Evolutionary conservation across 2,113 vertebrate species (phyloP).

Genomic region (Gnathonemus echidnorhynchus): DNA sequence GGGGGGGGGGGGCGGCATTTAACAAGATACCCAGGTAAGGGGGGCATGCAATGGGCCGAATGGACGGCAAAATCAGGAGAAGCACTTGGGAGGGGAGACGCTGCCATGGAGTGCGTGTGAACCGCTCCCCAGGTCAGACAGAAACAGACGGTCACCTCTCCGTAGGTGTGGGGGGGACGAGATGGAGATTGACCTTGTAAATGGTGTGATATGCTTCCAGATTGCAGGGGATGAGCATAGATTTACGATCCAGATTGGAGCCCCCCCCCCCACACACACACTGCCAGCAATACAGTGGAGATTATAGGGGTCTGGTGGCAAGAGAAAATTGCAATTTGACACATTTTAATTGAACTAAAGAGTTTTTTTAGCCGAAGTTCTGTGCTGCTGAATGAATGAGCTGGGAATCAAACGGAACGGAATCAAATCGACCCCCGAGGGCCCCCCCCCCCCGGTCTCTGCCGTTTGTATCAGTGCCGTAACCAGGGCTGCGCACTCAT

Average conservation of each 20-base stretch:
- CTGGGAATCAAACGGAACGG: background rate
- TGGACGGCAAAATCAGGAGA: background rate
- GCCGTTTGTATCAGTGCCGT: background rate
- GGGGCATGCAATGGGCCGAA: background rate
- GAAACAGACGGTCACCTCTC: background rate
- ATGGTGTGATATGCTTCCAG: slow-evolving; percentile 7
- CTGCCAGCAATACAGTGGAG: background rate
- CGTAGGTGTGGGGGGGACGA: background rate
- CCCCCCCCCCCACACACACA: background rate
- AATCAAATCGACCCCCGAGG: too few relatives aligned
- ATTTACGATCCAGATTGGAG: slow-evolving; percentile 13
- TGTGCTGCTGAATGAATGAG: background rate
- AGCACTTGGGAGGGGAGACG: background rate
- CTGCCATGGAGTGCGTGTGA: background rate
- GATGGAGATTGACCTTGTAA: slow-evolving; percentile 11
- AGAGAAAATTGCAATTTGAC: background rate
- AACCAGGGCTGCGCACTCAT: background rate
- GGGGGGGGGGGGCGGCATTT: background rate
- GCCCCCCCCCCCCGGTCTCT: background rate
- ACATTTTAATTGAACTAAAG: background rate
- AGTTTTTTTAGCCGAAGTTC: background rate
- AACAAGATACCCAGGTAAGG: background rate
- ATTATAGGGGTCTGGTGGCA: background rate
- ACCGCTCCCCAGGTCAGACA: background rate
- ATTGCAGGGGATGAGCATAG: slow-evolving; percentile 12